A percentile compares a stretch with the other conserved stretches of the same genome.
phyloP scores from a whole-genome alignment of 2,888 invertebrate species.

The Neoascia interrupta region DNA sequence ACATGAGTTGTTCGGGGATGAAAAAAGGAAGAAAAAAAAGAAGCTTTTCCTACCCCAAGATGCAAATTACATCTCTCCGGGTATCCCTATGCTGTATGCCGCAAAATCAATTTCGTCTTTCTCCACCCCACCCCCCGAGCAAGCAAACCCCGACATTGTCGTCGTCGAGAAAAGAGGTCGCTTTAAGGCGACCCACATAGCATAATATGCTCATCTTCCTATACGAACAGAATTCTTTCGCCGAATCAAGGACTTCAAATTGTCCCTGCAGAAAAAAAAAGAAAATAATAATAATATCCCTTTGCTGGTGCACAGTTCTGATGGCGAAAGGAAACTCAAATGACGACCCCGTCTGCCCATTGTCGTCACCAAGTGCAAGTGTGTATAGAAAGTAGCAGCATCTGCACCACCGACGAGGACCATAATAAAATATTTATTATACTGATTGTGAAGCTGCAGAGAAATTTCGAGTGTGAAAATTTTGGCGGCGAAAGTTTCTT shows the following conservation, averaged over 20 bases:
- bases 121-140: too few relatives aligned
- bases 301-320: too few relatives aligned
- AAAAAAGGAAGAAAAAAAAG: too few relatives aligned
- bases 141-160: slow-evolving; percentile 40
- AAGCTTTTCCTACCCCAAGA: slow-evolving; percentile 51
- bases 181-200: slow-evolving; percentile 55
- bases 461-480: slow-evolving; percentile 54
- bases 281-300: not conserved
- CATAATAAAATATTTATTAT: slow-evolving; percentile 56
- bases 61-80: slow-evolving; percentile 64
- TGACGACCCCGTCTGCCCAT: not conserved
- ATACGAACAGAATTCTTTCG: slow-evolving; percentile 46
- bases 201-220: too few relatives aligned
- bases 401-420: slow-evolving; percentile 13
- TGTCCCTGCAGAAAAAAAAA: not conserved
- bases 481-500: slow-evolving; percentile 51
- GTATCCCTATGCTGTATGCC: slow-evolving; percentile 29
- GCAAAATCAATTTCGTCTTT: slow-evolving; percentile 61
- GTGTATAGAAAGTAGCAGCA: too few relatives aligned
- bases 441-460: slow-evolving; percentile 30
- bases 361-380: too few relatives aligned
- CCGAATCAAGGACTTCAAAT: slow-evolving; percentile 40
- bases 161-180: slow-evolving; percentile 11
- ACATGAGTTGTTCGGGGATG: slow-evolving; percentile 46
- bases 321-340: too few relatives aligned